These are phyloP conservation scores for Neocrepidodera transversa DNA, from an alignment of 2,888 invertebrate genomes.

Conservation along the genomic window DNA sequence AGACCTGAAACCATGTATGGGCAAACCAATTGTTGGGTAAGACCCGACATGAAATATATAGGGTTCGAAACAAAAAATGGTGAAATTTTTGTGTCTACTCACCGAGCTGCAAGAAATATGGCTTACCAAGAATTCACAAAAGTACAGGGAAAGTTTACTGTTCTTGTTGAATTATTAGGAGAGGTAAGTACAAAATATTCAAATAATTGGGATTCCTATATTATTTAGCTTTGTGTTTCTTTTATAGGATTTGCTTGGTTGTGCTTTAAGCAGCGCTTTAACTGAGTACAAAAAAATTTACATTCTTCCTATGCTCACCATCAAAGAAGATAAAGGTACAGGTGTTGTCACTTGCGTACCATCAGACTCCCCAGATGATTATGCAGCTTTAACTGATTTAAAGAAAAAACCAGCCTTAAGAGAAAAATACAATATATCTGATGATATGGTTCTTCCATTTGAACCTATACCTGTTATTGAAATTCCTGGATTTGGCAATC, in stretches of 20 bases:
- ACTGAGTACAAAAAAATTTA: constrained; percentile 85
- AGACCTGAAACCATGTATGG: constrained; percentile 99
- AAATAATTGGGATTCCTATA: not conserved
- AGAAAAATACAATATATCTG: constrained; percentile 92
- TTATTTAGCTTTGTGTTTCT: no score
- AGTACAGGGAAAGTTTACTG: constrained; percentile 78
- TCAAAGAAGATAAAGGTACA: constrained; percentile 98
- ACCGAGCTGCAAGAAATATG: constrained; percentile 93
- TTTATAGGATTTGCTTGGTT: constrained; percentile 78
- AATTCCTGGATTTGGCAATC: constrained; percentile 86
- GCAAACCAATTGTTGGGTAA: constrained; percentile 98
- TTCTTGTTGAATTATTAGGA: constrained; percentile 74
- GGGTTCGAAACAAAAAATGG: constrained; percentile 76
- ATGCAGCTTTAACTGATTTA: constrained; percentile 91
- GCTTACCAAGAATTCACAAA: constrained; percentile 90
- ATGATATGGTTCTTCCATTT: constrained; percentile 73
- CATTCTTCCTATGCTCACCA: constrained; percentile 95
- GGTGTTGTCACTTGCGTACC: constrained; percentile 98
- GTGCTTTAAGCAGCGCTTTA: constrained; percentile 82
- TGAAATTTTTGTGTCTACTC: constrained; percentile 88
- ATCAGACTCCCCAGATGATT: constrained; percentile 98
- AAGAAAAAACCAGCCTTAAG: constrained; percentile 92
- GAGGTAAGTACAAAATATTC: constrained; percentile 60
- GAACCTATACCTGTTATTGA: constrained; percentile 82
- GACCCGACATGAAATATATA: constrained; percentile 93